Evolutionary conservation across 1,140 invertebrate genomes (phyloP).

Genomic region (Pseudomyrmex gracilis): DNA sequence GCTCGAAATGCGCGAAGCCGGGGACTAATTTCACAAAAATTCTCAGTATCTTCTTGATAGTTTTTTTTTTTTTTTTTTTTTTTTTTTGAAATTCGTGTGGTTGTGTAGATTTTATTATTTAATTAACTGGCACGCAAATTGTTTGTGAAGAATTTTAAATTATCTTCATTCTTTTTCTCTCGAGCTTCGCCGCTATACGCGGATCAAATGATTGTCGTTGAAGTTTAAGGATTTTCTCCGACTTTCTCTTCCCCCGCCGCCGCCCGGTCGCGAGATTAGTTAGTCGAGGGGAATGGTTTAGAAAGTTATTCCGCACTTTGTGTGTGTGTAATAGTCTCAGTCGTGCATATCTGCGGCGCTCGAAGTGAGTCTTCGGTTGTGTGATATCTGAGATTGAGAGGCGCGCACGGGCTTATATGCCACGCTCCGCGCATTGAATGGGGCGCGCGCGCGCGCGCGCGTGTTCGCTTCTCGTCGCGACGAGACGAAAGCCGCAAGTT

Average conservation of each 20-base stretch:
- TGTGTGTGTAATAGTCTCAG: slow-evolving; percentile 27
- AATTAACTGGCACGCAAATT: too few species aligned
- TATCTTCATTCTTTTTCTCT: neutral
- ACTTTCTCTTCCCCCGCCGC: slow-evolving; percentile 30
- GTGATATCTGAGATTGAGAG: slow-evolving; percentile 51
- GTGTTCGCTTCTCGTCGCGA: neutral
- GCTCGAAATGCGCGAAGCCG: too few species aligned
- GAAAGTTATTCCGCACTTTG: slow-evolving; percentile 35
- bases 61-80: too few species aligned
- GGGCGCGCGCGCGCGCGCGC: neutral
- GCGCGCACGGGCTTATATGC: neutral
- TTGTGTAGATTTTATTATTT: too few species aligned
- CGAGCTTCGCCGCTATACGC: neutral
- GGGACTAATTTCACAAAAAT: too few species aligned
- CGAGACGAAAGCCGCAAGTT: slow-evolving; percentile 70
- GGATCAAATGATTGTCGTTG: slow-evolving; percentile 18
- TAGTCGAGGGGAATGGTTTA: neutral
- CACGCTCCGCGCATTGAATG: slow-evolving; percentile 45
- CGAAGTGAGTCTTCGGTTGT: slow-evolving; percentile 26
- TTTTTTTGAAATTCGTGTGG: too few species aligned
- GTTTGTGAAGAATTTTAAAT: neutral
- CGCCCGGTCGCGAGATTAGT: slow-evolving; percentile 11
- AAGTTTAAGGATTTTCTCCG: neutral
- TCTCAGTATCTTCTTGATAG: too few species aligned
- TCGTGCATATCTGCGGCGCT: slow-evolving; percentile 9